Evolutionary conservation across 2,797 vertebrate species (phyloP).

Genomic region (Hapalemur alaotrensis): DNA sequence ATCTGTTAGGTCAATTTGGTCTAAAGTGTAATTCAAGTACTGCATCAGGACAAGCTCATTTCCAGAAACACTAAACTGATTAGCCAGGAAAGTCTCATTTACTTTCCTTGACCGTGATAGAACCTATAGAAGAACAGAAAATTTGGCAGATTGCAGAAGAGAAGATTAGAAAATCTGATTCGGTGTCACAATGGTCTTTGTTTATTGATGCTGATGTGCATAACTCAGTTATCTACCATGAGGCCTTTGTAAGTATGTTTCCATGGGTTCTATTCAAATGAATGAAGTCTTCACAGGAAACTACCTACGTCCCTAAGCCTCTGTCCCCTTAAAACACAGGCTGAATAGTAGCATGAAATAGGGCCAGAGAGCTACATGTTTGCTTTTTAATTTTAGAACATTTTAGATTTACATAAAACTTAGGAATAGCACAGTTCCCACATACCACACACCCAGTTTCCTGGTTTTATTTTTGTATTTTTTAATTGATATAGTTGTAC

Average conservation of each 20-base stretch:
- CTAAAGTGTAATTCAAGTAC: not conserved
- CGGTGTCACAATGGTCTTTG: not conserved
- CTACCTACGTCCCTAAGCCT: not conserved
- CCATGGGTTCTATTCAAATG: not conserved
- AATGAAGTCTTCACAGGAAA: not conserved
- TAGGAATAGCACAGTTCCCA: not conserved
- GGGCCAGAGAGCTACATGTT: not conserved
- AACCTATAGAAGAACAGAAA: not conserved
- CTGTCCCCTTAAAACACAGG: not conserved
- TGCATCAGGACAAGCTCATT: not conserved
- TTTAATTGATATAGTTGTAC: not conserved
- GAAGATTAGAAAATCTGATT: not conserved
- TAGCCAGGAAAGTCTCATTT: not conserved
- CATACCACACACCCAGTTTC: not conserved
- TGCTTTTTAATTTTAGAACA: not conserved
- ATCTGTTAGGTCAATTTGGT: not conserved
- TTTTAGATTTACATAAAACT: not conserved
- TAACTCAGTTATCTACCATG: not conserved
- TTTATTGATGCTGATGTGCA: not conserved
- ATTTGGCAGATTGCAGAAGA: not conserved
- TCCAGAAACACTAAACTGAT: not conserved
- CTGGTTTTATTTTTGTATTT: not conserved
- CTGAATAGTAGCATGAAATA: not conserved
- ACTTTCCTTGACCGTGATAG: not conserved
- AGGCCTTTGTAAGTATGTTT: not conserved